phyloP scores from a whole-genome alignment of 2,888 invertebrate genomes.

The Graphium colonna region DNA sequence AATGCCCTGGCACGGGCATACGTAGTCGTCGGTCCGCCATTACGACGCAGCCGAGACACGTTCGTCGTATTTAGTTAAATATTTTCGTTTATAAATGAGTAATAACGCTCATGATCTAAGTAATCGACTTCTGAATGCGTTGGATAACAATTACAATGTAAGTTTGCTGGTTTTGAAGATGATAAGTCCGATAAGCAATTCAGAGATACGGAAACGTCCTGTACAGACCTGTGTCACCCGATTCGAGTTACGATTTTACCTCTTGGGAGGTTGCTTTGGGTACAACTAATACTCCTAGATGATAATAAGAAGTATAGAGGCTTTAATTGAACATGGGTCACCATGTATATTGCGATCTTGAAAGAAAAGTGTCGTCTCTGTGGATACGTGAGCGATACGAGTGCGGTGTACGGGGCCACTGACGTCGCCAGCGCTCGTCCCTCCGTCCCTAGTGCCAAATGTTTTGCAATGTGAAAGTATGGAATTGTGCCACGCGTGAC shows the following conservation, averaged over 20 bases:
- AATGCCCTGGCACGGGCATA: constrained; percentile 81
- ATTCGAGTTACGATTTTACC: constrained; percentile 67
- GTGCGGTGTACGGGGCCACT: constrained; percentile 67
- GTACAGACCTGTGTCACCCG: constrained; percentile 76
- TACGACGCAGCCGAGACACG: constrained; percentile 81
- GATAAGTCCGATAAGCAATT: constrained; percentile 59
- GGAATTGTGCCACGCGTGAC: constrained; percentile 76
- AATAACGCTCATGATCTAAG: constrained; percentile 93
- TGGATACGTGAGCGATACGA: constrained; percentile 69
- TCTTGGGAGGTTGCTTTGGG: constrained; percentile 59
- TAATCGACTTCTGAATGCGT: constrained; percentile 96
- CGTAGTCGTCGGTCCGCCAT: constrained; percentile 81
- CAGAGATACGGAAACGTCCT: constrained; percentile 72
- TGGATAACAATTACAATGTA: constrained; percentile 99
- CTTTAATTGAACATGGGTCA: constrained; percentile 38
- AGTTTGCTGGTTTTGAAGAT: constrained; percentile 81
- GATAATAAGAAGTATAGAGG: constrained; percentile 43
- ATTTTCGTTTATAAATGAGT: constrained; percentile 87
- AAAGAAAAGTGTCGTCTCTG: constrained; percentile 53
- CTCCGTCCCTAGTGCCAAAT: constrained; percentile 74
- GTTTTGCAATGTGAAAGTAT: constrained; percentile 80
- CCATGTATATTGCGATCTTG: constrained; percentile 47
- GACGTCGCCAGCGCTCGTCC: constrained; percentile 71
- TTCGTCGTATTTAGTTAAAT: constrained; percentile 81
- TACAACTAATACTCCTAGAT: constrained; percentile 44